These are phyloP conservation scores for Micronycteris hirsuta DNA, from an alignment of 2,113 vertebrate genomes.

Conservation along the genomic window DNA sequence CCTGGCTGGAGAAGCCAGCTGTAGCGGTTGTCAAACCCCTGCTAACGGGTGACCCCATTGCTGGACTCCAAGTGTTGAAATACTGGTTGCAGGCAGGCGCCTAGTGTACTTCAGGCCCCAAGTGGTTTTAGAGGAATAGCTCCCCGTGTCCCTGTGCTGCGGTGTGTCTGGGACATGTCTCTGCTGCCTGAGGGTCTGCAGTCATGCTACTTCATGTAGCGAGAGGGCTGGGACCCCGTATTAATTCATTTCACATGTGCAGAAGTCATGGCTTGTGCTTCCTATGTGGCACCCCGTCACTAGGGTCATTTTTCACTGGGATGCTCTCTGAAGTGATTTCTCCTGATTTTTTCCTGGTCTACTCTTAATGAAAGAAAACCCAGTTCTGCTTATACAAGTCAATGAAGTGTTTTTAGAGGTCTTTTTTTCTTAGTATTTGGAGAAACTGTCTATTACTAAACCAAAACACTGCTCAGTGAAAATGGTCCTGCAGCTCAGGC, in stretches of 20 bases:
- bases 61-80: neutral
- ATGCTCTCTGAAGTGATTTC: neutral
- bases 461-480: neutral
- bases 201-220: rapidly evolving
- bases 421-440: neutral
- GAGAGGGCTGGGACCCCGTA: no score
- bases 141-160: neutral
- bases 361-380: neutral
- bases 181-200: neutral
- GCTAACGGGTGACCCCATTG: neutral
- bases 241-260: neutral
- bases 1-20: neutral
- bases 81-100: neutral
- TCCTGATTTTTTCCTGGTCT: neutral
- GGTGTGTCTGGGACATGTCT: neutral
- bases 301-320: neutral
- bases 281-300: neutral
- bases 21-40: neutral
- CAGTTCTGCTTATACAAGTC: neutral
- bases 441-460: neutral
- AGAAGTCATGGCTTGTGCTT: neutral
- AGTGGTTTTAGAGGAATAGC: neutral
- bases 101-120: neutral
- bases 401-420: neutral
- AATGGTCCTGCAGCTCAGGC: neutral